Evolutionary conservation across 1,140 invertebrate genomes (phyloP), one percentile per base, ranked within the genome.

Genomic region (Bombus confusus): DNA sequence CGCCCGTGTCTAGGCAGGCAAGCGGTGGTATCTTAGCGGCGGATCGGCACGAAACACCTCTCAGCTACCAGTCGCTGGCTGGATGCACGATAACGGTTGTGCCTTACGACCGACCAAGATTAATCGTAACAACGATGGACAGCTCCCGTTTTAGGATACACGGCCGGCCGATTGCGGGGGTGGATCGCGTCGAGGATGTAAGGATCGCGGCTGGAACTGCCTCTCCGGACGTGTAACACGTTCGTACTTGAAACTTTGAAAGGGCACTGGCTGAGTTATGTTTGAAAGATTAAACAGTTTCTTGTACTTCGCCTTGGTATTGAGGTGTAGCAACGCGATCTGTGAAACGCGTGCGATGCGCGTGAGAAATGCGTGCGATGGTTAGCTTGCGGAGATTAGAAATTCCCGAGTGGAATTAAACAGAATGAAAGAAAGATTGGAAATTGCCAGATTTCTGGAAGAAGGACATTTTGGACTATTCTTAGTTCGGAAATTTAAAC

Each of bases 81-180:
- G 91, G 91, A 90, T 90, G 91, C 83, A 91, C 89, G 89, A 91
- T 93, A 93, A 92, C 92, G 87, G 88, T 89, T 90, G 88, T 80
- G 73, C 73, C 84, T 91, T 88, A 89, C 91, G 88, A 86, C 87
- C 86, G 57, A 64, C 77, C 43, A 91, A 92, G 89, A 93, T 94
- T 93, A 93, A 94, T 94, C 91, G 92, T 90, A 75, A 68, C 86
- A 85, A 91, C 87, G 91, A 91, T 91, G 90, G 90, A 91, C 90
- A 89, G 92, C 93, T 93, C 91, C 89, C 83, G 89, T 91, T 91
- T 92, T 89, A 77, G 87, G 90, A 90, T 86, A 87, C 86, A 88
- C 81, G 80, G 59, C 66, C 83, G 79, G 72, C 80, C 81, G 74
- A 85, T 47, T 64, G 59, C 83, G 86, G 74, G 86, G 83, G 64